These are phyloP conservation scores for Tragulus kanchil DNA, from an alignment of 2,113 vertebrate genomes.

Conservation along the genomic window DNA sequence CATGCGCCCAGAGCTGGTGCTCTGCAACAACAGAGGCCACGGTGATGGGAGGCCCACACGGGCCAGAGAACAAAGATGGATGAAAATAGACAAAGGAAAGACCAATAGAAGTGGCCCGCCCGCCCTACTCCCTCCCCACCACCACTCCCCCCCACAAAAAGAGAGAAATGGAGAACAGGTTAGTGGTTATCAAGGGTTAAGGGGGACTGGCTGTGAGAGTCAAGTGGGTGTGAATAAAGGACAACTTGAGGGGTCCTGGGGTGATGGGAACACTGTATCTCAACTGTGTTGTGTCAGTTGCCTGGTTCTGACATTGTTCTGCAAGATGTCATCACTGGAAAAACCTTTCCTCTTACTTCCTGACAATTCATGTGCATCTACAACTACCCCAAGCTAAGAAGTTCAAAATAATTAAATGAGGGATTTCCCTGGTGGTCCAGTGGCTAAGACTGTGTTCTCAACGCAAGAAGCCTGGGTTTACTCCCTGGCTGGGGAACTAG, in stretches of 20 bases:
- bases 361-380: background rate
- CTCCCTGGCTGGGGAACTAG: background rate
- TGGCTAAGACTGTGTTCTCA: background rate
- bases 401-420: background rate
- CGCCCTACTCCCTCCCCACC: no score
- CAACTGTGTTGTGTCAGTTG: background rate
- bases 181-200: background rate
- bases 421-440: background rate
- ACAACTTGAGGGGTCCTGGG: accelerated
- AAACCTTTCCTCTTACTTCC: background rate
- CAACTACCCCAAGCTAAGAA: background rate
- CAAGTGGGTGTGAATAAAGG: background rate
- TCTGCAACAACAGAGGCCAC: no score
- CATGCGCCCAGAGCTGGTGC: no score
- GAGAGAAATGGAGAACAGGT: background rate
- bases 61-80: no score
- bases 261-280: background rate
- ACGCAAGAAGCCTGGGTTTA: background rate
- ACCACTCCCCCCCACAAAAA: no score
- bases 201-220: background rate
- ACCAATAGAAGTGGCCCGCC: no score
- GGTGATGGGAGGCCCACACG: no score
- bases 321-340: background rate
- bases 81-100: no score
- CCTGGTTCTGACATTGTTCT: background rate